phyloP scores from a whole-genome alignment of 30 jellyfish, hydroid and myxozoan species.

The Aurelia sp. region DNA sequence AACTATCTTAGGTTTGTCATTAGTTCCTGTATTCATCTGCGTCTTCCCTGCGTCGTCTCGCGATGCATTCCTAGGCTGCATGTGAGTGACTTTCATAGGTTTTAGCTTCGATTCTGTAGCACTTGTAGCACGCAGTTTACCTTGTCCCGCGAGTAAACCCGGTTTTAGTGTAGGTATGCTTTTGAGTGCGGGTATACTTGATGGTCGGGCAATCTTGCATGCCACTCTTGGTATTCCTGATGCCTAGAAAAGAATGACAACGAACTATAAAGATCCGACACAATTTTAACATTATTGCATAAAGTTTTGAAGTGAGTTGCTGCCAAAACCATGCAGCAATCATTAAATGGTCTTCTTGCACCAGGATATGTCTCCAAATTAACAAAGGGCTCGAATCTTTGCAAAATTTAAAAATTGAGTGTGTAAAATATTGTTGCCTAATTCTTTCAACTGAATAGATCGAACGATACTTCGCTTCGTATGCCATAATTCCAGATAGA shows the following conservation, averaged over 20 bases:
- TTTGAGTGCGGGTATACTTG: slow-evolving; percentile 51
- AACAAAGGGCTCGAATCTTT: too few relatives aligned
- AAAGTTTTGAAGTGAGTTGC: too few relatives aligned
- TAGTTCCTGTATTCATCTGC: not conserved
- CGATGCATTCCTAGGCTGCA: slow-evolving; percentile 19
- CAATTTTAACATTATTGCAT: too few relatives aligned
- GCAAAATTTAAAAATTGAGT: too few relatives aligned
- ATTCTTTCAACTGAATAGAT: too few relatives aligned
- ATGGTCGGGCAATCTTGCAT: slow-evolving; percentile 47
- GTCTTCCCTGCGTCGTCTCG: not conserved
- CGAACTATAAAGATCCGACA: too few relatives aligned
- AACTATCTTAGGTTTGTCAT: not conserved
- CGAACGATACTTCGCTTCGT: too few relatives aligned
- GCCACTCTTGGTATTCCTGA: slow-evolving; percentile 48
- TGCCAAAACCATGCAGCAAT: too few relatives aligned
- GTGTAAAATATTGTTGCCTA: too few relatives aligned
- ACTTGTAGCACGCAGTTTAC: slow-evolving; percentile 28
- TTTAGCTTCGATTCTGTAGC: slow-evolving; percentile 56
- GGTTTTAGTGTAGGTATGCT: slow-evolving; percentile 54
- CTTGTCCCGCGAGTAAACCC: slow-evolving; percentile 48
- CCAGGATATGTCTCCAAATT: too few relatives aligned
- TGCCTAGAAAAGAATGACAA: not conserved
- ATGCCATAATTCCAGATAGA: too few relatives aligned
- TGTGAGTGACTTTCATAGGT: slow-evolving; percentile 57
- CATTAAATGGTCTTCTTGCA: too few relatives aligned